Conservation (phyloP, 2,113 vertebrate species). For the Miniopterus natalensis region DNA sequence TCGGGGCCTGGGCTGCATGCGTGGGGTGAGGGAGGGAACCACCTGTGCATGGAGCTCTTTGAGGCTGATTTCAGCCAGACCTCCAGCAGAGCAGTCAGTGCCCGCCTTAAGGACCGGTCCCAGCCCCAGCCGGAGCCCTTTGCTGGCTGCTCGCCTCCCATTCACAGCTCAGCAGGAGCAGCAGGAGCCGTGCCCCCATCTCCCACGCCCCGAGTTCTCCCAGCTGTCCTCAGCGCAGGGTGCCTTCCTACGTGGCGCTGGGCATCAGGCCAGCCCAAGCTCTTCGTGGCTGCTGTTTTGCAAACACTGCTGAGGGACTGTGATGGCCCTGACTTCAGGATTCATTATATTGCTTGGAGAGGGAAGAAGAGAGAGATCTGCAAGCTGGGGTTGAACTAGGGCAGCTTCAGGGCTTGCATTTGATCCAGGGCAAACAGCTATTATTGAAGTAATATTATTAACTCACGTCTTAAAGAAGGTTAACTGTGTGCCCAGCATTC, state of each 20-base stretch:
- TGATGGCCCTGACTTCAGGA: neutral
- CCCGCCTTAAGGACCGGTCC: neutral
- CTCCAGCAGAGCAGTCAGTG: neutral
- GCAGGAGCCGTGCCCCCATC: neutral
- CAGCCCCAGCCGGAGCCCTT: accelerated
- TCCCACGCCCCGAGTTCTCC: accelerated
- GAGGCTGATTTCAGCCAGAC: neutral
- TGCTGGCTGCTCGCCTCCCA: neutral
- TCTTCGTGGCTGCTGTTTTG: neutral
- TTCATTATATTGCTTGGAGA: neutral
- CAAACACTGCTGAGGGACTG: neutral
- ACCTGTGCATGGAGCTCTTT: accelerated
- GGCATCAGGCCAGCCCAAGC: neutral
- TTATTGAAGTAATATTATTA: neutral
- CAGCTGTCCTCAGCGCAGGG: neutral
- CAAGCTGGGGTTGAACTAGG: no score
- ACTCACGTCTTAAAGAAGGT: neutral
- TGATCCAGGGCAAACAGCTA: neutral
- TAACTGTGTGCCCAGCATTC: accelerated
- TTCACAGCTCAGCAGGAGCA: neutral
- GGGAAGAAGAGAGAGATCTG: neutral
- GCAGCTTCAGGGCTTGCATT: neutral
- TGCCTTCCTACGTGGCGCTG: neutral
- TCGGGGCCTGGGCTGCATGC: accelerated
- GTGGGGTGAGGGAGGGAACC: accelerated